phyloP scores from a whole-genome alignment of 2,888 invertebrate species.

The Dryadula phaetusa region DNA sequence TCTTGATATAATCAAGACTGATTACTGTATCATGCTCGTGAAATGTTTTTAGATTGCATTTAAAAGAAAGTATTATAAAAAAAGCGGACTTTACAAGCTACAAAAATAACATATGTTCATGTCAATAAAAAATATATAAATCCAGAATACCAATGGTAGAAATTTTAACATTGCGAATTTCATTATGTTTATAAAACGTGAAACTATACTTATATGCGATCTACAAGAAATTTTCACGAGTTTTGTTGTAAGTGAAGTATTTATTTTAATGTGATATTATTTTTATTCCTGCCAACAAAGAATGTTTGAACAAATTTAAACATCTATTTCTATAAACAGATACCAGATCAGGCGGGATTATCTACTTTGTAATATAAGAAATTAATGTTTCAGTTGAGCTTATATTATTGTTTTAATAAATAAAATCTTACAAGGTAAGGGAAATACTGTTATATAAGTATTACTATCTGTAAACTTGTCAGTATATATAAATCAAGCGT shows the following conservation, averaged over 20 bases:
- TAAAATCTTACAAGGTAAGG: neutral
- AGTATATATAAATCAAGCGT: constrained; percentile 8
- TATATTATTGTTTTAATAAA: neutral
- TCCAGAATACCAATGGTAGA: neutral
- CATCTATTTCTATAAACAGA: neutral
- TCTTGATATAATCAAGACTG: constrained; percentile 76
- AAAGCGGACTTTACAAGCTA: too few relatives aligned
- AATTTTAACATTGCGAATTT: neutral
- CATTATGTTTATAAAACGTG: neutral
- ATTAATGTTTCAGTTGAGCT: neutral
- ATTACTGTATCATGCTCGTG: constrained; percentile 4
- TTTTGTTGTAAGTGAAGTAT: constrained; percentile 39
- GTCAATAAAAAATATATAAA: too few relatives aligned
- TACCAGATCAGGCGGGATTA: neutral
- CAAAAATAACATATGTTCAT: too few relatives aligned
- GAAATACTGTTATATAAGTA: neutral
- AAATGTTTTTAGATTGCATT: neutral
- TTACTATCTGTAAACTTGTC: neutral
- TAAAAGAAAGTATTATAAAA: too few relatives aligned
- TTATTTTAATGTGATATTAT: constrained; percentile 46
- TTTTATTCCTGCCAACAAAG: constrained; percentile 6
- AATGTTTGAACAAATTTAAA: neutral
- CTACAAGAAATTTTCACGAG: neutral
- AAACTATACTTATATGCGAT: neutral
- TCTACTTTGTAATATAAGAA: neutral